Evolutionary conservation across 1,140 invertebrate species (phyloP), one percentile per base, ranked within the genome.

Genomic region (Caenorhabditis inopinata): DNA sequence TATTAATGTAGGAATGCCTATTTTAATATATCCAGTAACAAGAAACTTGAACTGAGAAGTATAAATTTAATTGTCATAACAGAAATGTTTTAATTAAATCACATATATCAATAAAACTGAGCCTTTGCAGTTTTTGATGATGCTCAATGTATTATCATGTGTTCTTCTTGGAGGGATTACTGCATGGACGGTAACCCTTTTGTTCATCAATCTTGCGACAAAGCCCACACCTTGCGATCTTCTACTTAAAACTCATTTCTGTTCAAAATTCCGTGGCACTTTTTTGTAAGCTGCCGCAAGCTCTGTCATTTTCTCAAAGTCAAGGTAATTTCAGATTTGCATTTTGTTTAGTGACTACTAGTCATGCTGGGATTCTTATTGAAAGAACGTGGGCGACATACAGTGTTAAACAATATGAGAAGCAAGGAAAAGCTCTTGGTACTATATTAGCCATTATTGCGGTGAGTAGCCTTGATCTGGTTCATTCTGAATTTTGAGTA

Each of bases 401-500:
- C n/a, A 42, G 32, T 38, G 58, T 68, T 0, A 68, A 68, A 21
- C 14, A 42, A 14, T 68, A 68, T 68, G 58, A 68, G 27, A n/a
- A 21, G 2, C 58, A 68, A 21, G 58, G 58, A 68, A 68, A 42
- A 68, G 58, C 58, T n/a, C 58, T 68, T 21, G 58, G 58, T 18
- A 68, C n/a, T 4, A 23, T 68, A 9, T n/a, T 68, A 25, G 58
- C 58, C 0, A 38, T 68, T 9, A 21, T 42, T 21, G 58, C 58
- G 29, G 58, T 68, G 25, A 42, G 58, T 38, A 9, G 18, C n/a
- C 11, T 32, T 4, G 32, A 12, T 16, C 38, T 42, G 38, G 5
- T 42, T 42, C n/a, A n/a, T n/a, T n/a, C n/a, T n/a, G n/a, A n/a
- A n/a, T n/a, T n/a, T n/a, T n/a, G n/a, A n/a, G n/a, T n/a, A n/a